Evolutionary conservation across 2,113 vertebrate species (phyloP).

Genomic region (Sebastes fasciatus): DNA sequence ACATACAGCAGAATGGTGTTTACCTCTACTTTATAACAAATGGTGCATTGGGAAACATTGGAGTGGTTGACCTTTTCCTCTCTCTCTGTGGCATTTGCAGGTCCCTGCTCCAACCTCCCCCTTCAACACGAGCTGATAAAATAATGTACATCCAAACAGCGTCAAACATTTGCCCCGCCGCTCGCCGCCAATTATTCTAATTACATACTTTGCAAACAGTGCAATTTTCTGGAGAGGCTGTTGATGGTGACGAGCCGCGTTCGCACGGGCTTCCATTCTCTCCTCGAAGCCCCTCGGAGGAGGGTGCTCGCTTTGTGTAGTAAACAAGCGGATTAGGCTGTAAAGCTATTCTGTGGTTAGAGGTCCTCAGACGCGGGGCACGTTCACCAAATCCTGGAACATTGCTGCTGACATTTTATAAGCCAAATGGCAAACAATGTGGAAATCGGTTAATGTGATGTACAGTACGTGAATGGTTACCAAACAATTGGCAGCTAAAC

Average conservation of each 20-base stretch:
- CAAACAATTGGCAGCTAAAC: constrained; percentile 52
- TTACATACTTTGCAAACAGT: constrained; percentile 64
- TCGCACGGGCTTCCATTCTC: constrained; percentile 50
- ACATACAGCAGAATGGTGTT: background rate
- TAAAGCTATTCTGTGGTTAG: constrained; percentile 66
- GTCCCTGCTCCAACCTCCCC: background rate
- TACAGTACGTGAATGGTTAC: constrained; percentile 24
- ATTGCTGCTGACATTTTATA: constrained; percentile 67
- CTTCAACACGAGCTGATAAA: constrained; percentile 21
- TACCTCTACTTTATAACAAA: background rate
- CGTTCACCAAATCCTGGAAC: constrained; percentile 64
- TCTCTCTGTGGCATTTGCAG: constrained; percentile 32
- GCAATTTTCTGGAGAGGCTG: constrained; percentile 67
- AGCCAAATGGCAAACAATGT: constrained; percentile 67
- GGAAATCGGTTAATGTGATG: constrained; percentile 51
- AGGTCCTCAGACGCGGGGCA: constrained; percentile 61
- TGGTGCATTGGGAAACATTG: background rate
- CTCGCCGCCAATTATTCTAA: constrained; percentile 70
- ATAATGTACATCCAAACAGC: constrained; percentile 46
- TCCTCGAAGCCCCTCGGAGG: constrained; percentile 53
- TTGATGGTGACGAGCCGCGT: constrained; percentile 55
- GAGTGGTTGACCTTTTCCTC: constrained; percentile 14
- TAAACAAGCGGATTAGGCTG: constrained; percentile 73
- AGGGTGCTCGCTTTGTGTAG: constrained; percentile 66
- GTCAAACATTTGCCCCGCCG: constrained; percentile 48